Conservation (phyloP, 2,888 invertebrate genomes). For the Rhagophthalmus giganteus region DNA sequence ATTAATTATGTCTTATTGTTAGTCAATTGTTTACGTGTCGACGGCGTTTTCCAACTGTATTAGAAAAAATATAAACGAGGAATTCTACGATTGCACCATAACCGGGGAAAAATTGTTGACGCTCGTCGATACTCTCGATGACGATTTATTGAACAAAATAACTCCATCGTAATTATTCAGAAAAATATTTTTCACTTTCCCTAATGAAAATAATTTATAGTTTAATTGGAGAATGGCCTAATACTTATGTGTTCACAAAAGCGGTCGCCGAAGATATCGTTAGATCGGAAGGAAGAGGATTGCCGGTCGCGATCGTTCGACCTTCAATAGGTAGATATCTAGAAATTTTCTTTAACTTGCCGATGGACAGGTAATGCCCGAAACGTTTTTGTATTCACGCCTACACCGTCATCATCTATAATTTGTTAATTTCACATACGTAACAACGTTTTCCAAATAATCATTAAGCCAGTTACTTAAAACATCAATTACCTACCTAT, state of each 20-base stretch:
- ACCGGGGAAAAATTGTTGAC: slow-evolving; percentile 54
- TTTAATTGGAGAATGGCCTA: slow-evolving; percentile 63
- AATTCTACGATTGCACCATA: slow-evolving; percentile 57
- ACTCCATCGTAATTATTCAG: slow-evolving; percentile 43
- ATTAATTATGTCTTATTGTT: neutral
- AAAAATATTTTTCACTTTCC: neutral
- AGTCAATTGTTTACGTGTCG: slow-evolving; percentile 41
- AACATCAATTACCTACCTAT: no score
- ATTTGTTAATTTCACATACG: no score
- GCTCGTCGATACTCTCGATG: slow-evolving; percentile 46
- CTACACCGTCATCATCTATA: no score
- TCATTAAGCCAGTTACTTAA: no score
- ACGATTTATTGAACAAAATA: slow-evolving; percentile 48
- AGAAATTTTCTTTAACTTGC: no score
- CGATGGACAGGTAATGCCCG: no score
- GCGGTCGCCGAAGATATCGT: slow-evolving; percentile 69
- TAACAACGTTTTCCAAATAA: no score
- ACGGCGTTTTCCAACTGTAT: slow-evolving; percentile 43
- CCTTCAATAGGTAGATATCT: slow-evolving; percentile 65
- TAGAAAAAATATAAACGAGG: slow-evolving; percentile 40
- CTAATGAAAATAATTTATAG: slow-evolving; percentile 49
- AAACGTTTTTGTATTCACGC: no score
- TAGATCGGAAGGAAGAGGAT: slow-evolving; percentile 56
- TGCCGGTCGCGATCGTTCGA: slow-evolving; percentile 70
- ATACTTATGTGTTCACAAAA: slow-evolving; percentile 76